Base-by-base conservation (phyloP, 2,888 invertebrate species). In the Vanessa cardui region DNA sequence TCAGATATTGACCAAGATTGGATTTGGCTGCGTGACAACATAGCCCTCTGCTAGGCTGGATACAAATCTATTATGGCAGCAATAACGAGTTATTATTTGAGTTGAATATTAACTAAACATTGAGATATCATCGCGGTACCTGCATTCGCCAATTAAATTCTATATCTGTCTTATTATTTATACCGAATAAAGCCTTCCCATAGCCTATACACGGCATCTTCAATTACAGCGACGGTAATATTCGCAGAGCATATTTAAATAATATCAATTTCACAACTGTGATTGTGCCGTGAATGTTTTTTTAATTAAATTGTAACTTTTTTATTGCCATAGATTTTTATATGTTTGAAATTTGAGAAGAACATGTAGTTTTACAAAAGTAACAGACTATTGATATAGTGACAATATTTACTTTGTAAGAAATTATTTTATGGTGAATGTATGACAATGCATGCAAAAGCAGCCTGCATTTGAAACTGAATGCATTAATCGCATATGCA, bases 61-160 rank as follows among this genome's bases (percentile, higher is more conserved):
- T 54, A 16, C 6, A 33, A 56, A 56, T 39, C 18, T 6, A 31
- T n/a, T 16, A 49, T 18, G 20, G 49, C 31, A 56, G 18, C 39
- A 56, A 54, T 45, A 46, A 52, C 26, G 31, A 49, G 21, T 62
- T 60, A 69, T 66, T 66, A 56, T 62, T 59, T 52, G 59, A 60
- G 45, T 44, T 46, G 59, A 69, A 66, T 62, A 64, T 67, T 70
- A 68, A 64, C 64, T 67, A 52, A 66, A 67, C 59, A 54, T 26
- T 15, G 31, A 44, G 70, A 70, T 70, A 62, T 58, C 54, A 70
- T 70, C 70, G 62, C 59, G 15, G 46, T 26, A 75, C 77, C 77
- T 78, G 73, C 76, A 82, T 74, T 75, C 79, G 78, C 77, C 81
- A 81, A 82, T 83, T 83, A 83, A 78, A 77, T 74, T 9, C 39